Percentiles rank a stretch among this genome's conserved stretches.
phyloP scores from a whole-genome alignment of 2,113 vertebrate genomes.

The Phylloscopus whistleri region DNA sequence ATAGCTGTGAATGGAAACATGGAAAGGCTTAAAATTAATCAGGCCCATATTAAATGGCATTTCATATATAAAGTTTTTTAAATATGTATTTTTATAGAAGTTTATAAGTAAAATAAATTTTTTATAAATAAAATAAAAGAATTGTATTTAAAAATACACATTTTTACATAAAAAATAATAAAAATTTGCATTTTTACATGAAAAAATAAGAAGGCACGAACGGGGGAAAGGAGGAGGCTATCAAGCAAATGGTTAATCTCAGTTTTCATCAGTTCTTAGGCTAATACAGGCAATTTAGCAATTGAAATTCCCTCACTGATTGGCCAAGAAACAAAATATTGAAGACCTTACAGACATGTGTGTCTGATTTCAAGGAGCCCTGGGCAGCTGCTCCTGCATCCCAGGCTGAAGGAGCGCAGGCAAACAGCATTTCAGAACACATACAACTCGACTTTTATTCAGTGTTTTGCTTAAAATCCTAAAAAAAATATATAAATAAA shows the following conservation, averaged over 20 bases:
- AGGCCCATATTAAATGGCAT: neutral
- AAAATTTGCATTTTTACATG: neutral
- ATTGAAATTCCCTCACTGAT: neutral
- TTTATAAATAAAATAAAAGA: neutral
- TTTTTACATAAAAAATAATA: neutral
- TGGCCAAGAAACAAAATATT: neutral
- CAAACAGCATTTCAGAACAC: neutral
- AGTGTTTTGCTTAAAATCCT: neutral
- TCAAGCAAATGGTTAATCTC: neutral
- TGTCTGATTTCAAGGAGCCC: neutral
- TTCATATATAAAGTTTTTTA: neutral
- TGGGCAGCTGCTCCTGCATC: neutral
- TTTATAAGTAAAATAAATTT: neutral
- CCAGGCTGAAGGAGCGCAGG: neutral
- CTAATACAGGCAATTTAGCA: neutral
- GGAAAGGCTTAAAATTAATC: neutral
- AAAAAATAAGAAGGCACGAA: neutral
- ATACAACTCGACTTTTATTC: neutral
- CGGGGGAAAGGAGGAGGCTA: neutral
- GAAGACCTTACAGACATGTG: neutral
- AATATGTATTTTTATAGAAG: neutral
- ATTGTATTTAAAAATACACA: fast-evolving
- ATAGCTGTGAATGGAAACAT: neutral
- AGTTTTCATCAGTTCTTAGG: neutral
- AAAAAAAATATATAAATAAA: neutral